Evolutionary conservation across 2,888 invertebrate species (phyloP).

Genomic region (Spialia ferax): DNA sequence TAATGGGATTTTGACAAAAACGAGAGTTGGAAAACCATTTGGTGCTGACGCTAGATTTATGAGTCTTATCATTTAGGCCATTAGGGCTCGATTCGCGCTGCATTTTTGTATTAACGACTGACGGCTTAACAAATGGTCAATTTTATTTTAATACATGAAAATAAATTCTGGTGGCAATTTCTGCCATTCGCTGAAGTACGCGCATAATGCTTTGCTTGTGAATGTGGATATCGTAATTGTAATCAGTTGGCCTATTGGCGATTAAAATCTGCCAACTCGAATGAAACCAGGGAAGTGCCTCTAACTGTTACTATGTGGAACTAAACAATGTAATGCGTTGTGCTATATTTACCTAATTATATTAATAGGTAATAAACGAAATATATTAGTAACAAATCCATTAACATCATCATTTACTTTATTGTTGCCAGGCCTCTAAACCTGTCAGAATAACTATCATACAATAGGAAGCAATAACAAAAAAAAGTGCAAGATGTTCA

Average conservation of each 20-base stretch:
- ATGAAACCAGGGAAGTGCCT: no score
- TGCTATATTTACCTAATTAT: no score
- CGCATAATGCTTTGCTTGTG: no score
- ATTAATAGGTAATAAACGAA: no score
- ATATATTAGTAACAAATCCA: no score
- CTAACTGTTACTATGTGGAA: no score
- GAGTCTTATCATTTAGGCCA: conserved; percentile 27
- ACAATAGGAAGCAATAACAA: no score
- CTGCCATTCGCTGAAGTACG: background rate
- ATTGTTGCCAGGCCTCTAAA: no score
- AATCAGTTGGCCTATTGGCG: background rate
- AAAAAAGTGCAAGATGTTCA: no score
- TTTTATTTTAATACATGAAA: conserved; percentile 19
- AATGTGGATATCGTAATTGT: background rate
- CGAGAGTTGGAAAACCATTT: conserved; percentile 28
- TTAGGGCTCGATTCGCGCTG: conserved; percentile 13
- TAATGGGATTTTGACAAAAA: conserved; percentile 37
- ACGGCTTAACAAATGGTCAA: conserved; percentile 25
- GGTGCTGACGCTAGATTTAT: conserved; percentile 24
- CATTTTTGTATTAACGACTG: conserved; percentile 21
- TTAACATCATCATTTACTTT: no score
- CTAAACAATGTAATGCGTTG: no score
- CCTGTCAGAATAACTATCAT: no score
- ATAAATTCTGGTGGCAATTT: conserved; percentile 12
- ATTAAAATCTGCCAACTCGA: background rate